phyloP scores from a whole-genome alignment of 2,113 vertebrate genomes.

The Scytalopus superciliaris region DNA sequence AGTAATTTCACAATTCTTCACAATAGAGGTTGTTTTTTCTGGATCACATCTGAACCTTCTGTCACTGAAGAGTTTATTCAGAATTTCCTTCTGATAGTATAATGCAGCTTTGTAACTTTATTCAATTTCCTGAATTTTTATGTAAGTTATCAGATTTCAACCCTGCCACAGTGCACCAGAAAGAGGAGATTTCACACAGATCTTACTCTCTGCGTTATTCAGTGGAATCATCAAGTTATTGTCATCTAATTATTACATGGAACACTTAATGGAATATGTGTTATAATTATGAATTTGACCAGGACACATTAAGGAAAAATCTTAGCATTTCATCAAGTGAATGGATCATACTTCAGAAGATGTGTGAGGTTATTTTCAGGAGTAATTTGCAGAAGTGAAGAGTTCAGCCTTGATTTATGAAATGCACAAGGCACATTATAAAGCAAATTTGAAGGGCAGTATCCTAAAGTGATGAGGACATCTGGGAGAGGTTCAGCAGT shows the following conservation, averaged over 20 bases:
- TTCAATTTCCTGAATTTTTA: not conserved
- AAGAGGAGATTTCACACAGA: not conserved
- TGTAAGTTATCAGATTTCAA: not conserved
- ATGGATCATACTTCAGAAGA: not conserved
- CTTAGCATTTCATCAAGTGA: not conserved
- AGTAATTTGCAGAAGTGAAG: slow-evolving; percentile 5
- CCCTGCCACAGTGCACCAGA: not conserved
- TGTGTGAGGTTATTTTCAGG: slow-evolving; percentile 27
- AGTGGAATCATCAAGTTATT: not conserved
- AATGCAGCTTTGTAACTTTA: not conserved
- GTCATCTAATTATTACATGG: slow-evolving; percentile 1
- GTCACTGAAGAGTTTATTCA: not conserved
- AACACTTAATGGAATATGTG: slow-evolving; percentile 29
- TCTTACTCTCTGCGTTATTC: not conserved
- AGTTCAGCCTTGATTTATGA: slow-evolving; percentile 34
- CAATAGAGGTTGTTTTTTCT: not conserved
- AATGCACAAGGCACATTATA: not conserved
- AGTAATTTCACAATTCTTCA: not conserved
- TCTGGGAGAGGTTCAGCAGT: not conserved
- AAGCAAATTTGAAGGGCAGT: slow-evolving; percentile 16
- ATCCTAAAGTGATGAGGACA: slow-evolving; percentile 5
- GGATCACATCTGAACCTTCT: not conserved
- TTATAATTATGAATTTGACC: slow-evolving; percentile 23
- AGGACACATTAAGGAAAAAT: slow-evolving; percentile 23
- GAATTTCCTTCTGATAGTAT: not conserved